A percentile compares a stretch with the other conserved stretches of the same genome.
phyloP scores from a whole-genome alignment of 2,888 invertebrate genomes.

The Timema podura region DNA sequence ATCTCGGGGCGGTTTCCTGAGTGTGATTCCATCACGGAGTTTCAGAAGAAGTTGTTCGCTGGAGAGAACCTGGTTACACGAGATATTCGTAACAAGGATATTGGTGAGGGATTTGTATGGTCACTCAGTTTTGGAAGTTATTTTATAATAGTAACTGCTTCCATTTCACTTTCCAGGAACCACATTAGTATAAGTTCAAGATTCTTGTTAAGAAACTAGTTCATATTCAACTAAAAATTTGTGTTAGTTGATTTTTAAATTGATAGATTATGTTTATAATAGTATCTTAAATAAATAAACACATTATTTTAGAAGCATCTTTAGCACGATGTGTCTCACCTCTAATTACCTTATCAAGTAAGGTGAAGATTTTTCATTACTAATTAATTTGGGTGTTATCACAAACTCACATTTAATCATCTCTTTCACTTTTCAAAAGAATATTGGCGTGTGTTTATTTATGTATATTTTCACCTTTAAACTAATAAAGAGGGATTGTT shows the following conservation, averaged over 20 bases:
- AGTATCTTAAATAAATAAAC: neutral
- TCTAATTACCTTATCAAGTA: too few relatives aligned
- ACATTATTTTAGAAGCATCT: too few relatives aligned
- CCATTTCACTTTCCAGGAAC: too few relatives aligned
- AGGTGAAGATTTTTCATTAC: too few relatives aligned
- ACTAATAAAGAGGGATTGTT: too few relatives aligned
- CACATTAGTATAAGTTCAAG: neutral
- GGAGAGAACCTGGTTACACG: constrained; percentile 53
- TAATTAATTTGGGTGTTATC: too few relatives aligned
- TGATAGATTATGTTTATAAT: neutral
- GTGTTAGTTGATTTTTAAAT: neutral
- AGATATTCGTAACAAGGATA: constrained; percentile 35
- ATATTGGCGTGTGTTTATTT: too few relatives aligned
- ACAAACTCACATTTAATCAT: too few relatives aligned
- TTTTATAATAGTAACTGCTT: neutral
- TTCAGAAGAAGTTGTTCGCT: constrained; percentile 47
- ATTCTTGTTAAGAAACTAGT: neutral
- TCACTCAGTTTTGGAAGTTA: neutral
- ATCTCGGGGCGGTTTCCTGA: constrained; percentile 49
- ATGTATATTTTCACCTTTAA: too few relatives aligned
- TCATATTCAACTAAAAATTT: neutral
- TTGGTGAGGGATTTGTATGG: neutral
- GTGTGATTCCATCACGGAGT: constrained; percentile 50
- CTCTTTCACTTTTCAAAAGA: too few relatives aligned
- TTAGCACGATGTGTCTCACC: too few relatives aligned